Conservation (phyloP, 2,888 invertebrate species). For the Hylaea fasciaria region DNA sequence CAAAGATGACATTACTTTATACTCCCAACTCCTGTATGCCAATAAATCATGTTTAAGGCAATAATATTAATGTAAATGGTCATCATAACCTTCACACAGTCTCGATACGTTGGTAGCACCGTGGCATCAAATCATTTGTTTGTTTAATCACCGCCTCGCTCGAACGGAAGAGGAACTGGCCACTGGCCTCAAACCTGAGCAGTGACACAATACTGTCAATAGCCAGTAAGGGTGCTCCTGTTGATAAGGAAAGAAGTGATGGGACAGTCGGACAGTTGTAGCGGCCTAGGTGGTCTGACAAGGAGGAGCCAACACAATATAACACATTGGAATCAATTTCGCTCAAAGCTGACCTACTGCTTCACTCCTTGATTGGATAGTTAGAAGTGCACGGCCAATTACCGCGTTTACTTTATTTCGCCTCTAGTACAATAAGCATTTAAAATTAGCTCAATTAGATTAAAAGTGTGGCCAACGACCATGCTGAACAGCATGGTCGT, state of each 20-base stretch:
- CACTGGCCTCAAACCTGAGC: conserved; percentile 19
- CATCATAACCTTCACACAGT: conserved; percentile 31
- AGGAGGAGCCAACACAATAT: too few relatives aligned
- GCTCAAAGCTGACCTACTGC: background rate
- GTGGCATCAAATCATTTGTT: conserved; percentile 32
- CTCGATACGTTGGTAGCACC: conserved; percentile 28
- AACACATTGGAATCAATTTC: background rate
- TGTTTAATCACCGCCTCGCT: conserved; percentile 23
- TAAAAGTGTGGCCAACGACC: too few relatives aligned
- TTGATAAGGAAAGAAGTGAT: too few relatives aligned
- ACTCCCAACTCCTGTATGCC: background rate
- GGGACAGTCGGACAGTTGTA: too few relatives aligned
- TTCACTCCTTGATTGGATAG: background rate
- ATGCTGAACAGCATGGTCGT: too few relatives aligned
- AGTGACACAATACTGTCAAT: background rate
- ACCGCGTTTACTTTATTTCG: background rate
- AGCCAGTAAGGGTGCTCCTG: background rate
- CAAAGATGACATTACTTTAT: conserved; percentile 5
- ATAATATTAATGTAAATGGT: too few relatives aligned
- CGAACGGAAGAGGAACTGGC: conserved; percentile 27
- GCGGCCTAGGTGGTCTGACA: too few relatives aligned
- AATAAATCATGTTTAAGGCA: too few relatives aligned
- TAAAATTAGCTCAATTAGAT: too few relatives aligned
- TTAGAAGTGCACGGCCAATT: background rate
- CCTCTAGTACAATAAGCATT: background rate